Percentiles rank a stretch among this genome's conserved stretches.
These are phyloP conservation scores for Altica lythri DNA, from an alignment of 2,888 invertebrate genomes.

Conservation along the genomic window DNA sequence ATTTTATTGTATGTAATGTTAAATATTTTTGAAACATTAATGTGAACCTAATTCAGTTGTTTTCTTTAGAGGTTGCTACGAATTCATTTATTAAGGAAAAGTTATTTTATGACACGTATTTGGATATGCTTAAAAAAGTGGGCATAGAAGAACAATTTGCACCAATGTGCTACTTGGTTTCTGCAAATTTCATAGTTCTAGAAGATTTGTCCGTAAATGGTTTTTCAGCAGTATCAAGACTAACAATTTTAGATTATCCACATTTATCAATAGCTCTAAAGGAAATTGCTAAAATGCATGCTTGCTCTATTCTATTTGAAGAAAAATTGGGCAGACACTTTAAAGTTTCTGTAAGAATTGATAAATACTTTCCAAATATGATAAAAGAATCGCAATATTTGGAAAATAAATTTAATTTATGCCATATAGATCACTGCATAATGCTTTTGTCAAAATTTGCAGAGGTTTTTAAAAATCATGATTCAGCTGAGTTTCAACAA, in stretches of 20 bases:
- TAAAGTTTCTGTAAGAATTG: slow-evolving; percentile 36
- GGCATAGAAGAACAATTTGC: slow-evolving; percentile 43
- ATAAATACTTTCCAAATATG: slow-evolving; percentile 10
- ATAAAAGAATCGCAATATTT: not conserved
- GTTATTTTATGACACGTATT: slow-evolving; percentile 53
- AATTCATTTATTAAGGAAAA: slow-evolving; percentile 41
- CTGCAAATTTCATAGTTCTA: not conserved
- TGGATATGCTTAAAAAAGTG: slow-evolving; percentile 50
- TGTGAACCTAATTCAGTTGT: too few relatives aligned
- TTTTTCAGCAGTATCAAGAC: not conserved
- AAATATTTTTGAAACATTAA: too few relatives aligned
- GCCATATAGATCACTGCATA: not conserved
- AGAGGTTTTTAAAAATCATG: not conserved
- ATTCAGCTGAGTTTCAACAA: not conserved
- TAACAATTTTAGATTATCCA: slow-evolving; percentile 21
- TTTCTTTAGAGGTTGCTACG: too few relatives aligned
- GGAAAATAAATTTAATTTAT: not conserved
- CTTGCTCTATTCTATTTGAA: slow-evolving; percentile 49
- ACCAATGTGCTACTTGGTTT: slow-evolving; percentile 50
- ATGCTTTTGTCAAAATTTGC: slow-evolving; percentile 25
- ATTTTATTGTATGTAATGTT: too few relatives aligned
- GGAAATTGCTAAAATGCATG: slow-evolving; percentile 48
- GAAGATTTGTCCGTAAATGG: not conserved
- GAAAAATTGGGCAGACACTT: slow-evolving; percentile 35
- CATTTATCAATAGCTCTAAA: slow-evolving; percentile 38